Conservation (phyloP, 2,888 invertebrate genomes). For the Vesta saturnalis region DNA sequence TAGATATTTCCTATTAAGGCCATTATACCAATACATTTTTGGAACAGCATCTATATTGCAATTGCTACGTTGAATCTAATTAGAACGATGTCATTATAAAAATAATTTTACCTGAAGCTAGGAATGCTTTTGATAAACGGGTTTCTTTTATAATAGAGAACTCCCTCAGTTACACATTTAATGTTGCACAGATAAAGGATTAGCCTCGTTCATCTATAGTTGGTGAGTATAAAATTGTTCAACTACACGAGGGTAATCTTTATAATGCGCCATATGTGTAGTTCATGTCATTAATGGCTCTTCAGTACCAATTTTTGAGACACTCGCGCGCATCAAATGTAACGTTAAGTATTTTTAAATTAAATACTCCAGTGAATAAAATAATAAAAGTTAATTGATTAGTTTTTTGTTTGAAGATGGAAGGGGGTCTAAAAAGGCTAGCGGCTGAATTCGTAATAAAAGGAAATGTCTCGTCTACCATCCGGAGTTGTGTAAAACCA, state of each 20-base stretch:
- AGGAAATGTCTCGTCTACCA: too few relatives aligned
- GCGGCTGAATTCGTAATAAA: too few relatives aligned
- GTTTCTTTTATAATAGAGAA: slow-evolving; percentile 41
- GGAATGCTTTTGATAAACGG: slow-evolving; percentile 30
- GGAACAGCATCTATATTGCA: background rate
- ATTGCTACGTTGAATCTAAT: background rate
- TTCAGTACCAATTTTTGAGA: slow-evolving; percentile 34
- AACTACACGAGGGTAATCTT: slow-evolving; percentile 37
- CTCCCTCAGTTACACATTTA: slow-evolving; percentile 48
- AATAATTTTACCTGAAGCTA: slow-evolving; percentile 28
- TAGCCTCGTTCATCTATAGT: slow-evolving; percentile 6
- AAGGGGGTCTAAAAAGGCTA: too few relatives aligned
- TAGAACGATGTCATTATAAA: background rate
- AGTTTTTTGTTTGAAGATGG: too few relatives aligned
- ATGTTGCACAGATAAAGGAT: slow-evolving; percentile 29
- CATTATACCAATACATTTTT: background rate
- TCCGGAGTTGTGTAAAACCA: too few relatives aligned
- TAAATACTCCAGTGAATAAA: too few relatives aligned
- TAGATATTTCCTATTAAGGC: background rate
- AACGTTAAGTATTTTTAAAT: too few relatives aligned
- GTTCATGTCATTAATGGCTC: slow-evolving; percentile 38
- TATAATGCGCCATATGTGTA: slow-evolving; percentile 40
- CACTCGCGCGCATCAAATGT: background rate
- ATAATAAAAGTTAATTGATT: too few relatives aligned
- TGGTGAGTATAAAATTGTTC: too few relatives aligned